Conservation (phyloP, 2,113 vertebrate species). For the Ceratotherium simum region DNA sequence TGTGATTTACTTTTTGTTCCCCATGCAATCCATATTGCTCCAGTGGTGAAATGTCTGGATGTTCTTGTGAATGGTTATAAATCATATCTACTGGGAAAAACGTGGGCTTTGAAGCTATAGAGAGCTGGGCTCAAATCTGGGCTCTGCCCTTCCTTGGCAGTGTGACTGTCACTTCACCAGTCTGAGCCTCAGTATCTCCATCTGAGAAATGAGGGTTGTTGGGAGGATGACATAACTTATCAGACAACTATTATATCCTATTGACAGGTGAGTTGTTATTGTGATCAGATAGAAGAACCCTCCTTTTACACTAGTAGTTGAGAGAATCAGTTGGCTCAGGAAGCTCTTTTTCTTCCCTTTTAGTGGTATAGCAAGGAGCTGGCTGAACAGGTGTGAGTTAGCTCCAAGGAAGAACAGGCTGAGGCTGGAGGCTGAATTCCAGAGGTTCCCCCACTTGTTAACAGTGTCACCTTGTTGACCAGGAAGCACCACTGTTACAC, state of each 20-base stretch:
- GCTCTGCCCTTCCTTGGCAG: not conserved
- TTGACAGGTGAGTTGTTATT: not conserved
- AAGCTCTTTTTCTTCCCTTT: not conserved
- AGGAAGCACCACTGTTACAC: not conserved
- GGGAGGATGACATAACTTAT: not conserved
- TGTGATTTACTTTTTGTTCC: not conserved
- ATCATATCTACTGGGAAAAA: not conserved
- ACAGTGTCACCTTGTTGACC: not conserved
- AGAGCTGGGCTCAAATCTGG: not conserved
- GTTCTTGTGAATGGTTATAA: not conserved
- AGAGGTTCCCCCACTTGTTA: not conserved
- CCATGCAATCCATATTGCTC: not conserved
- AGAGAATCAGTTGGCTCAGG: not conserved
- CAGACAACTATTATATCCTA: not conserved
- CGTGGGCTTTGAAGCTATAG: not conserved
- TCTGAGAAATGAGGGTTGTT: not conserved
- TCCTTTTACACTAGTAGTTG: not conserved
- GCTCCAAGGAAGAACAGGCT: not conserved
- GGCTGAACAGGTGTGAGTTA: not conserved
- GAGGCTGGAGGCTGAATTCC: not conserved
- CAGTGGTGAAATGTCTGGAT: not conserved
- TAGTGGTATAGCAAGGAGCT: not conserved
- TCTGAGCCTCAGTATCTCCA: not conserved
- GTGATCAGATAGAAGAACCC: not conserved
- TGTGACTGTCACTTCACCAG: not conserved